Evolutionary conservation across 2,797 vertebrate genomes (phyloP), one percentile per base, ranked within the genome.

Genomic region (Mormyrus hasselquistii): DNA sequence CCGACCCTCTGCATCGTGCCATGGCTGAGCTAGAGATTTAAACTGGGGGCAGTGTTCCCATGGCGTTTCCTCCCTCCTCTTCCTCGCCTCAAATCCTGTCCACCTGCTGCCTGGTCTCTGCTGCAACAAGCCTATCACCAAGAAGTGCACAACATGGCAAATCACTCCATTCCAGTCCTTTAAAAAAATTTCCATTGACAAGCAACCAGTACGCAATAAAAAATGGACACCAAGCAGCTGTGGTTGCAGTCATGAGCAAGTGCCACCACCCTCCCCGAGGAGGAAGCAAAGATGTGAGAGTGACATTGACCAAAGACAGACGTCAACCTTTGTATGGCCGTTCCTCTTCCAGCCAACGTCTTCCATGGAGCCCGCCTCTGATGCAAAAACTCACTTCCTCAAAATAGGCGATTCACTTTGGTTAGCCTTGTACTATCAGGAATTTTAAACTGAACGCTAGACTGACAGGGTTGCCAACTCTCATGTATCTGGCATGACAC

Each of bases 21-120:
- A 95, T 99, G 95, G 98, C 97, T 4, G 97, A 98, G 0, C 95
- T 99, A 92, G 94, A 96, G 62, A 93, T 97, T 90, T 99, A 92
- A 96, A 89, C 87, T 41, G 1, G 79, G 49, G 83, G 73, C 52
- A 69, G 19, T 4, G 41, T 29, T 57, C 50, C 69, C 73, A 16
- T 9, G 0, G 10, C 29, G 4, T 16, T 65, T 73, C 89, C 9
- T 34, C 88, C 88, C 50, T 38, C 47, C 55, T 62, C 83, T 85
- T 89, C 91, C 89, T 88, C 88, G 88, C 88, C 88, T 73, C 10
- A 86, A 53, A 25, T 91, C 92, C 16, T 59, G 25, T 38, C 83
- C 47, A 47, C 91, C 79, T 90, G 90, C 92, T 88, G 89, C 69
- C 49, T 38, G 88, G 12, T 44, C 25, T 50, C 59, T 92, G 82